Base-by-base conservation (phyloP, 2,888 invertebrate genomes). In the Machimus rusticus region DNA sequence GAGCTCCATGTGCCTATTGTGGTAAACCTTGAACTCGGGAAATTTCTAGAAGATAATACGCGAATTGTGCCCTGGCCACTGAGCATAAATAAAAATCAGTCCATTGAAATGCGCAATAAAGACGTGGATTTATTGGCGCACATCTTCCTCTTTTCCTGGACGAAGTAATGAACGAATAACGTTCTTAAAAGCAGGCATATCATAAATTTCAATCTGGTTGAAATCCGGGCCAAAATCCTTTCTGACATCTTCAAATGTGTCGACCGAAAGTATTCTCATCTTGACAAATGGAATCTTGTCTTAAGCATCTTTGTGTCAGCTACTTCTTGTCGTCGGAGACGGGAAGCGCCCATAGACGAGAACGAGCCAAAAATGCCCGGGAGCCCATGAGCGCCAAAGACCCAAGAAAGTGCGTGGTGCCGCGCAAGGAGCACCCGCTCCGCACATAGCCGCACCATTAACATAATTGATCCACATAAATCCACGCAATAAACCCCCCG, bases 401-500 rank as follows among this genome's bases (percentile, higher is more conserved):
- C 43, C 43, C 39, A 39, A 5, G 3, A 46, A 46, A 46, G 14
- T 46, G 43, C 43, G 43, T 46, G 43, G 12, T 51, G 66, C 66
- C 66, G 12, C 28, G n/a, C n/a, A n/a, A 16, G 85, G 8, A 37
- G 19, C 39, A 85, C 74, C 19, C 23, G 39, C 37, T 74, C 85
- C 74, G 85, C 85, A 85, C 74, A 85, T 85, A 85, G 74, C 85
- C 84, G 14, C 43, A 74, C 85, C 74, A 85, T 85, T 85, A 85
- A 85, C 85, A 85, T 85, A 85, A 85, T 85, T 85, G 85, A 85
- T 85, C 85, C 74, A 85, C 85, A 85, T 85, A 85, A 85, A 85
- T 85, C 85, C 85, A 85, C 74, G 74, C 85, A 85, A 85, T 85
- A 85, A 85, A 85, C 85, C 85, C 85, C 84, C 43, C 43, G 43